Evolutionary conservation across 1,140 invertebrate genomes (phyloP).

Genomic region (Eulimnadia texana): DNA sequence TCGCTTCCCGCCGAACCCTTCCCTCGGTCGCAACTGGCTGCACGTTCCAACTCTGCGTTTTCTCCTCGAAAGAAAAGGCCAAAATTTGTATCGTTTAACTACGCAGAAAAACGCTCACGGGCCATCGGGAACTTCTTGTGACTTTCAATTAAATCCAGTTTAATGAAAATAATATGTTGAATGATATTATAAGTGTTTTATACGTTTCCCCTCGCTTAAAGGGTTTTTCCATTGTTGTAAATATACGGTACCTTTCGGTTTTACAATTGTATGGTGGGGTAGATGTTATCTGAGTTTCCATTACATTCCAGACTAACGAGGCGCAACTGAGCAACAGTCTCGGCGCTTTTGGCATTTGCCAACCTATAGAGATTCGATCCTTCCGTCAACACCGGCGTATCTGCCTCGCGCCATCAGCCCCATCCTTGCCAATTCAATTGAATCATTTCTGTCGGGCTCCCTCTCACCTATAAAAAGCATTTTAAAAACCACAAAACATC

Average conservation of each 20-base stretch:
- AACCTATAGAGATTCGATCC: neutral
- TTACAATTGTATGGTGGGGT: no score
- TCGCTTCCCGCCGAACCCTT: neutral
- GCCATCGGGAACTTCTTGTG: neutral
- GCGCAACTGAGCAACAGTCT: neutral
- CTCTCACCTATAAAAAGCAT: no score
- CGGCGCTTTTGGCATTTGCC: neutral
- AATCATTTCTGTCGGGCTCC: no score
- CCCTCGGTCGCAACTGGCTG: neutral
- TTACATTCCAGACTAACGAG: neutral
- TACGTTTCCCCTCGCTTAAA: no score
- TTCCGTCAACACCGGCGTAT: neutral
- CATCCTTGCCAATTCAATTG: neutral
- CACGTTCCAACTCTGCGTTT: neutral
- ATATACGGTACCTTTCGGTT: no score
- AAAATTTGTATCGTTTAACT: neutral
- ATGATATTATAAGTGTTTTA: no score
- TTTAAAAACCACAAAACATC: no score
- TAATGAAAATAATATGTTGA: neutral
- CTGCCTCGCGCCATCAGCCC: neutral
- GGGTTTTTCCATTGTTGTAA: no score
- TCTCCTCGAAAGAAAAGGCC: neutral
- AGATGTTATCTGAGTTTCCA: neutral
- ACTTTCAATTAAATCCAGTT: neutral
- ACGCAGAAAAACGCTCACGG: neutral